phyloP scores from a whole-genome alignment of 2,888 invertebrate species.

The Plutella xylostella region DNA sequence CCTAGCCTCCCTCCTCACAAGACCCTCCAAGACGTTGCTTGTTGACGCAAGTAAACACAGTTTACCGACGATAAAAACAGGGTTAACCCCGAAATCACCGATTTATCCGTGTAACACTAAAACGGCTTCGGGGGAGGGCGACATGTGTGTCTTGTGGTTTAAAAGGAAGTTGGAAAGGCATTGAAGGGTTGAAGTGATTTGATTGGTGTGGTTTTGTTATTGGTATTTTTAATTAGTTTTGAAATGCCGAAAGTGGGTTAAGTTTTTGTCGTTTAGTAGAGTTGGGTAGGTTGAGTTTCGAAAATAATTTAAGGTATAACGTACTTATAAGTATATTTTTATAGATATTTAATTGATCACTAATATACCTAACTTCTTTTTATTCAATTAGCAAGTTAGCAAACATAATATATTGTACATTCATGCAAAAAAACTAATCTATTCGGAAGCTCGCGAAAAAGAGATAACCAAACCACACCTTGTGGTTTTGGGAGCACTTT shows the following conservation, averaged over 20 bases:
- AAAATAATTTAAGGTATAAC: no score
- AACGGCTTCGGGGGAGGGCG: slow-evolving; percentile 44
- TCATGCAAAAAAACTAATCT: slow-evolving; percentile 30
- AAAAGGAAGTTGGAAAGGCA: slow-evolving; percentile 11
- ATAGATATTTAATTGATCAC: no score
- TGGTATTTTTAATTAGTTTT: no score
- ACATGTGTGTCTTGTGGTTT: slow-evolving; percentile 42
- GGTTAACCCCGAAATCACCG: slow-evolving; percentile 18
- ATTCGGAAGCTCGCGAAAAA: slow-evolving; percentile 18
- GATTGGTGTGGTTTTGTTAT: slow-evolving; percentile 8
- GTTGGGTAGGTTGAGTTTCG: no score
- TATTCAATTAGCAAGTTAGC: neutral
- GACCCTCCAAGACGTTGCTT: slow-evolving; percentile 9
- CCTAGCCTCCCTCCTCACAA: slow-evolving; percentile 5
- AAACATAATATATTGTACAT: no score
- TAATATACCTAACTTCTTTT: no score
- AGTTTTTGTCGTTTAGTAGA: no score
- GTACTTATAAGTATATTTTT: no score
- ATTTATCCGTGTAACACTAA: slow-evolving; percentile 35
- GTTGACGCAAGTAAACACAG: slow-evolving; percentile 6
- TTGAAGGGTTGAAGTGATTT: slow-evolving; percentile 5
- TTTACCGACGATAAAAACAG: slow-evolving; percentile 12
- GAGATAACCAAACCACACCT: slow-evolving; percentile 36
- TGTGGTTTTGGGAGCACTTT: slow-evolving; percentile 28
- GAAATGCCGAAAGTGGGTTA: no score